A percentile compares a stretch with the other conserved stretches of the same genome.
Conservation (phyloP, 1,140 invertebrate species). For the Pseudomyrmex pallidus region DNA sequence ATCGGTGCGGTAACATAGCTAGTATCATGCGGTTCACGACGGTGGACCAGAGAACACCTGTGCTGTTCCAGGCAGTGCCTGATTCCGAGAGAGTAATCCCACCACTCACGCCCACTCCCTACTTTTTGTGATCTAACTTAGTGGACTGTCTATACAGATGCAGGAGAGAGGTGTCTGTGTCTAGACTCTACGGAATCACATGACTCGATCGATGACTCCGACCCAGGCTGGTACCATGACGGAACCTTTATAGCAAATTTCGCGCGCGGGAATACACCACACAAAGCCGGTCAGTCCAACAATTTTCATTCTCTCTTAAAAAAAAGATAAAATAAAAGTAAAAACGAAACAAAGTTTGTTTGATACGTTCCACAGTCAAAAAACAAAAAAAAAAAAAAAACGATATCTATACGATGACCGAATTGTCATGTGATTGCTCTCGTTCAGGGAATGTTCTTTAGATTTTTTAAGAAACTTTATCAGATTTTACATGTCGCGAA, state of each 20-base stretch:
- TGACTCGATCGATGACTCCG: conserved; percentile 65
- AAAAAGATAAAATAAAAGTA: not conserved
- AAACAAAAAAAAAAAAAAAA: not conserved
- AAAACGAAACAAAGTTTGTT: conserved; percentile 43
- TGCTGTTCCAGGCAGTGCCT: conserved; percentile 97
- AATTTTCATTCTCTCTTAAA: conserved; percentile 56
- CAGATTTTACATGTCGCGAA: conserved; percentile 69
- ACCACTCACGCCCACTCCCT: conserved; percentile 95
- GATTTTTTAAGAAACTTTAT: conserved; percentile 69
- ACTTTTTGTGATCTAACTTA: conserved; percentile 93
- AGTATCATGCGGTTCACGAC: conserved; percentile 94
- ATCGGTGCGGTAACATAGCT: conserved; percentile 97
- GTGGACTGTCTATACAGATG: conserved; percentile 72
- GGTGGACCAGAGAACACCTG: conserved; percentile 91
- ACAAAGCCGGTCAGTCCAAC: conserved; percentile 31
- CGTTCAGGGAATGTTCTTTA: conserved; percentile 67
- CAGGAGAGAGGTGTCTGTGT: conserved; percentile 71
- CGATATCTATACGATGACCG: conserved; percentile 28
- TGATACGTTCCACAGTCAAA: conserved; percentile 58
- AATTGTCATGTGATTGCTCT: conserved; percentile 61
- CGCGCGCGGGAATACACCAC: conserved; percentile 12
- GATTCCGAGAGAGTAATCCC: conserved; percentile 97
- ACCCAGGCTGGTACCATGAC: conserved; percentile 74
- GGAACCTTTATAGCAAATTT: conserved; percentile 64
- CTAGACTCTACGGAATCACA: conserved; percentile 73